A percentile compares a stretch with the other conserved stretches of the same genome.
These are phyloP conservation scores for Hemibagrus wyckioides DNA, from an alignment of 2,113 vertebrate species.

Conservation along the genomic window DNA sequence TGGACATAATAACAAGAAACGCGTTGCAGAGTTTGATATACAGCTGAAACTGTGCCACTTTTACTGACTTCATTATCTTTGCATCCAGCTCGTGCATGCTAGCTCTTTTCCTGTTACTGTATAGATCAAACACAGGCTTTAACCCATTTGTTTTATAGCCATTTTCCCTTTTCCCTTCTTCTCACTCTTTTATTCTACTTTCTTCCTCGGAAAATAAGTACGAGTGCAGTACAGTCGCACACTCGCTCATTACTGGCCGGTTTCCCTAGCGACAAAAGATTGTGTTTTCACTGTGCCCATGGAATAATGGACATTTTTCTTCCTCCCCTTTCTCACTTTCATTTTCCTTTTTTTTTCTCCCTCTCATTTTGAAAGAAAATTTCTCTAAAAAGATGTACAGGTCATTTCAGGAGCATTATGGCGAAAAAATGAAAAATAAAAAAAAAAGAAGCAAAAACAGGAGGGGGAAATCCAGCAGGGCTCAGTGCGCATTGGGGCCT, in stretches of 20 bases:
- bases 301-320: conserved; percentile 50
- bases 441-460: conserved; percentile 21
- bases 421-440: conserved; percentile 25
- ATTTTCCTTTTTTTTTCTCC: conserved; percentile 25
- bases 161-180: conserved; percentile 15
- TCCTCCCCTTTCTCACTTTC: conserved; percentile 22
- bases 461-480: conserved; percentile 36
- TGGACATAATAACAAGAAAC: neutral
- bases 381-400: conserved; percentile 49
- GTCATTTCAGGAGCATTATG: conserved; percentile 55
- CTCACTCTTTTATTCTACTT: neutral
- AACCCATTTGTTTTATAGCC: conserved; percentile 21
- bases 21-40: neutral
- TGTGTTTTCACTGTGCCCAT: conserved; percentile 40
- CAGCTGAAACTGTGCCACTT: neutral
- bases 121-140: conserved; percentile 44
- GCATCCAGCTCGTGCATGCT: conserved; percentile 4
- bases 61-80: conserved; percentile 34
- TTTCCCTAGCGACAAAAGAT: conserved; percentile 54
- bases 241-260: conserved; percentile 46
- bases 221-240: conserved; percentile 32
- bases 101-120: conserved; percentile 22
- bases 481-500: conserved; percentile 34
- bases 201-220: conserved; percentile 39
- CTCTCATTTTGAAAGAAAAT: conserved; percentile 54